Evolutionary conservation across 2,797 vertebrate species (phyloP).

Genomic region (Bryconaethiops microstoma): DNA sequence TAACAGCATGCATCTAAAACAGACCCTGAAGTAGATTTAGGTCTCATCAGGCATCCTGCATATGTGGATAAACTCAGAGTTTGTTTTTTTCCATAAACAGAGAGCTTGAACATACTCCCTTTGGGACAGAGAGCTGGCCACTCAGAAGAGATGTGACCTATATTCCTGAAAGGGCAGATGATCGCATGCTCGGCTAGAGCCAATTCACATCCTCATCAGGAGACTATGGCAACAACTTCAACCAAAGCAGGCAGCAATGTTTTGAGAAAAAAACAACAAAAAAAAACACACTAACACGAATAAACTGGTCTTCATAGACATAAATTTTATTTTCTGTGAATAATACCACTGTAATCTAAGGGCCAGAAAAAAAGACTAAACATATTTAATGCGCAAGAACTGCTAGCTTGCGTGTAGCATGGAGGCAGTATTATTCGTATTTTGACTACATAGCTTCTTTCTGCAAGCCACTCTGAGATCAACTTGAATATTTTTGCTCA

Average conservation of each 20-base stretch:
- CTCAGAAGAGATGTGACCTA: conserved; percentile 51
- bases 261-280: conserved; percentile 3
- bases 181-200: conserved; percentile 30
- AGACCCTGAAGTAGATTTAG: not conserved
- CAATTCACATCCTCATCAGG: conserved; percentile 30
- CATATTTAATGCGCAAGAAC: no score
- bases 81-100: conserved; percentile 44
- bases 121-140: conserved; percentile 37
- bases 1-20: no score
- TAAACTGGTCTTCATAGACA: conserved; percentile 13
- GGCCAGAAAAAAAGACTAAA: no score
- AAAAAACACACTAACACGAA: no score
- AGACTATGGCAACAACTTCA: not conserved
- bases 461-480: no score
- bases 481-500: no score
- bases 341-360: not conserved
- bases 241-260: conserved; percentile 7
- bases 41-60: not conserved
- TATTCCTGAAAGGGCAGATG: conserved; percentile 44
- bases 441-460: no score
- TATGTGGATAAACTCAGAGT: conserved; percentile 17
- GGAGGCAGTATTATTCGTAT: no score
- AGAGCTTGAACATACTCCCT: conserved; percentile 1
- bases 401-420: no score
- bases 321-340: not conserved